Evolutionary conservation across 1,140 invertebrate genomes (phyloP).

Genomic region (Listronotus bonariensis): DNA sequence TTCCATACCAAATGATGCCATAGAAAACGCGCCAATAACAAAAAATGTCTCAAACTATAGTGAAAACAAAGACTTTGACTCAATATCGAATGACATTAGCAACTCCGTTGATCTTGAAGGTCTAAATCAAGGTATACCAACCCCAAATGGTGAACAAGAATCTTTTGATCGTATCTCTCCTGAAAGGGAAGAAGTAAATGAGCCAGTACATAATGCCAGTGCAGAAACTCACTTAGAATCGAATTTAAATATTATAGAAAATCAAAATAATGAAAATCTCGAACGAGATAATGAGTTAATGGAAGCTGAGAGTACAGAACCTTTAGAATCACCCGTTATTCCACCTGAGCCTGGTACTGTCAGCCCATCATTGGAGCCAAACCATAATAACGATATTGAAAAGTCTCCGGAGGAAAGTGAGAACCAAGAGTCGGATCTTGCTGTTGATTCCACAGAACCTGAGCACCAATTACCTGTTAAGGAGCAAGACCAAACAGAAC

Average conservation of each 20-base stretch:
- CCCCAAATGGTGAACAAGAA: conserved; percentile 25
- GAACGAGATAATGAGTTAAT: conserved; percentile 33
- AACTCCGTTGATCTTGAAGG: conserved; percentile 11
- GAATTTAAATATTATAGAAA: conserved; percentile 30
- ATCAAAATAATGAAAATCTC: conserved; percentile 28
- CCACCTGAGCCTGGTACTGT: neutral
- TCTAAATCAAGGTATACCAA: conserved; percentile 1
- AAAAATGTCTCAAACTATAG: conserved; percentile 9
- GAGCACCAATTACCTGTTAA: too few relatives aligned
- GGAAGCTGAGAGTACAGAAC: conserved; percentile 19
- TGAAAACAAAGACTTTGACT: conserved; percentile 20
- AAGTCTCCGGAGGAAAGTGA: neutral
- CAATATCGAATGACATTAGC: conserved; percentile 8
- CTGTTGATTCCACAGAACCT: neutral
- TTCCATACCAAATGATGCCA: conserved; percentile 15
- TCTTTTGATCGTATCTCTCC: conserved; percentile 8
- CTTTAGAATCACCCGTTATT: neutral
- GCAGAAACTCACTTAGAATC: conserved; percentile 23
- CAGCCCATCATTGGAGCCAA: neutral
- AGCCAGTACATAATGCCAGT: conserved; percentile 17
- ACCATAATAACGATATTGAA: conserved; percentile 5
- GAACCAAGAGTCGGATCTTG: neutral
- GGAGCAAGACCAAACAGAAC: too few relatives aligned
- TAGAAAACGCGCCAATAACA: conserved; percentile 6
- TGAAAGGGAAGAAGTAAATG: conserved; percentile 1